Conservation (phyloP, 2,888 invertebrate species). For the Rhimphoctona megacephalus region DNA sequence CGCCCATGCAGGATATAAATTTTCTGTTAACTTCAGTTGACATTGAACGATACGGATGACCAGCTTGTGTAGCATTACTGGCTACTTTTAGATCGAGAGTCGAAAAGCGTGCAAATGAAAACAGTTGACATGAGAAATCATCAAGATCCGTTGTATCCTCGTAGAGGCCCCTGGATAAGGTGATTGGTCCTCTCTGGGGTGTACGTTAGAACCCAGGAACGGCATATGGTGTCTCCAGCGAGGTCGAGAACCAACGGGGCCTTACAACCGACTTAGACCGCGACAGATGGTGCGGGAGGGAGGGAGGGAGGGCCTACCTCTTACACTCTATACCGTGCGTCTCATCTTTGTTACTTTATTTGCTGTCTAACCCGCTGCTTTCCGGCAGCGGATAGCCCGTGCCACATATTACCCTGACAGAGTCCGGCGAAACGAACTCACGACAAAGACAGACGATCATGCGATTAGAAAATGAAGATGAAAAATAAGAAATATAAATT, state of each 20-base stretch:
- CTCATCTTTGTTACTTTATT: constrained; percentile 70
- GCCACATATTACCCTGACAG: constrained; percentile 56
- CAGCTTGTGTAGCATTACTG: background rate
- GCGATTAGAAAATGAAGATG: background rate
- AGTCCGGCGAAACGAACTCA: background rate
- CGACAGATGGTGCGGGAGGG: constrained; percentile 75
- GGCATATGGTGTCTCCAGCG: constrained; percentile 75
- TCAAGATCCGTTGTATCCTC: constrained; percentile 25
- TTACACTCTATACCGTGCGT: constrained; percentile 58
- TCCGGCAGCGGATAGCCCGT: constrained; percentile 59
- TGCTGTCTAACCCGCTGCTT: constrained; percentile 66
- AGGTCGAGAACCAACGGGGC: constrained; percentile 52
- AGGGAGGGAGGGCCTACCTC: constrained; percentile 70
- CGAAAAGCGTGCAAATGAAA: constrained; percentile 3
- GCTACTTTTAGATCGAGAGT: background rate
- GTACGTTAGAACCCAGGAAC: constrained; percentile 62
- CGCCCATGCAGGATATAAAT: background rate
- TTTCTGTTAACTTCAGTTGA: background rate
- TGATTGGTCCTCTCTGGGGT: constrained; percentile 70
- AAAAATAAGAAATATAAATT: background rate
- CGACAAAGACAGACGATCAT: background rate
- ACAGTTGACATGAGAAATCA: constrained; percentile 30
- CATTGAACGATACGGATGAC: background rate
- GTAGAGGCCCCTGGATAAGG: constrained; percentile 36
- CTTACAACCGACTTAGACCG: constrained; percentile 70